Evolutionary conservation across 1,140 invertebrate species (phyloP), one percentile per base, ranked within the genome.

Genomic region (Vanessa atalanta): DNA sequence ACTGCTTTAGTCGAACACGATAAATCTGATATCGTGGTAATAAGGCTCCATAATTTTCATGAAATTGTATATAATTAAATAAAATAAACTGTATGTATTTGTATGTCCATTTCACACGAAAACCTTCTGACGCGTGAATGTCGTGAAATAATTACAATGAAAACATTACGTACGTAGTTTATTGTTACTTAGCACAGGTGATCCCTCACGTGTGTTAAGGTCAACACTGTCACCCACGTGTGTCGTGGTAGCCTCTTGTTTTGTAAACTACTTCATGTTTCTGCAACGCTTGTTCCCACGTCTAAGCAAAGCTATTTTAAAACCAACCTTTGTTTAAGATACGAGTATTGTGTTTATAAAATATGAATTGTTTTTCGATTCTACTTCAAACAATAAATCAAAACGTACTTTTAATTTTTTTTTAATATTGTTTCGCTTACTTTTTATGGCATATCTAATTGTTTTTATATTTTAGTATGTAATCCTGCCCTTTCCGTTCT

Each of bases 271-370:
- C 12, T 14, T 61, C 23, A 26, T 37, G 4, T 31, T 61, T 61
- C 53, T 14, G 26, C 23, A 16, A 37, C 57, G 12, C 53, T 9
- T n/a, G 57, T 13, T 61, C 57, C 57, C 57, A 61, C 57, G 57
- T 61, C 14, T 23, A 8, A 31, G 57, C 31, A 8, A 11, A 20
- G 8, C 53, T 57, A 51, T 51, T 37, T 31, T 61, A 37, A 61
- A 31, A 61, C 23, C 23, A 31, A 61, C 57, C 16, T n/a, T 61
- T 37, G 26, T 61, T 61, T 61, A 31, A 61, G 57, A 61, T 55
- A 16, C 16, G 48, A 50, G 48, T 14, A 43, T n/a, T n/a, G 12
- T 37, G 57, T 61, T 61, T 61, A 61, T 37, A 61, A 61, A 61
- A 61, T 15, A 61, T 37, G 57, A 16, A 15, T 61, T 61, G 57